A percentile compares a stretch with the other conserved stretches of the same genome.
These are phyloP conservation scores for Eidolon helvum DNA, from an alignment of 2,113 vertebrate genomes.

Conservation along the genomic window DNA sequence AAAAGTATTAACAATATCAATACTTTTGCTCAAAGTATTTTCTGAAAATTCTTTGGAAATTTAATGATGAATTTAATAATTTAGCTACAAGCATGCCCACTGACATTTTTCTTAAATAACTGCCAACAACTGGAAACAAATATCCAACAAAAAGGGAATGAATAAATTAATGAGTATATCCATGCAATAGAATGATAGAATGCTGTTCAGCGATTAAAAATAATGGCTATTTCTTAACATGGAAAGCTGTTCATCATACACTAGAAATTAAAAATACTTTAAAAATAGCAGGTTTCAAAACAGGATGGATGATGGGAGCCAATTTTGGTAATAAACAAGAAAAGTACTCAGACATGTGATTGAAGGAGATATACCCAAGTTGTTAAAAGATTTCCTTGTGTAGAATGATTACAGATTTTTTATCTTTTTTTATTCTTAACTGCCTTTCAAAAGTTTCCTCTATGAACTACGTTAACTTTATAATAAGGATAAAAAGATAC, in stretches of 20 bases:
- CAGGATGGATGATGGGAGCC: not conserved
- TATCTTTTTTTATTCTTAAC: not conserved
- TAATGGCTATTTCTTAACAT: not conserved
- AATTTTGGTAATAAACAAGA: not conserved
- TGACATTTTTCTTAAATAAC: not conserved
- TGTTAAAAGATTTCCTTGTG: not conserved
- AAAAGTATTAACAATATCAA: not conserved
- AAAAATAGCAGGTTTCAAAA: not conserved
- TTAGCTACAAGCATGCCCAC: not conserved
- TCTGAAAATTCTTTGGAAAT: not conserved
- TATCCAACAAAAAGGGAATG: not conserved
- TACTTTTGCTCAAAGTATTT: not conserved
- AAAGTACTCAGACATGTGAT: not conserved
- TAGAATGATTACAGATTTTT: not conserved
- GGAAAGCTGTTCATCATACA: not conserved
- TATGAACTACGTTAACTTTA: not conserved
- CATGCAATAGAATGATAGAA: not conserved
- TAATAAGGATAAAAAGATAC: not conserved
- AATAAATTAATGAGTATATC: not conserved
- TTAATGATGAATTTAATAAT: not conserved
- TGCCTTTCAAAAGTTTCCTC: not conserved
- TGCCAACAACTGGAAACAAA: not conserved
- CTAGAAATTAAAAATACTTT: not conserved
- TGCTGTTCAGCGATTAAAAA: not conserved
- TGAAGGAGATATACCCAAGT: rapidly evolving